Evolutionary conservation across 23 tunicate species (phyloP).

Genomic region (Styela clava): DNA sequence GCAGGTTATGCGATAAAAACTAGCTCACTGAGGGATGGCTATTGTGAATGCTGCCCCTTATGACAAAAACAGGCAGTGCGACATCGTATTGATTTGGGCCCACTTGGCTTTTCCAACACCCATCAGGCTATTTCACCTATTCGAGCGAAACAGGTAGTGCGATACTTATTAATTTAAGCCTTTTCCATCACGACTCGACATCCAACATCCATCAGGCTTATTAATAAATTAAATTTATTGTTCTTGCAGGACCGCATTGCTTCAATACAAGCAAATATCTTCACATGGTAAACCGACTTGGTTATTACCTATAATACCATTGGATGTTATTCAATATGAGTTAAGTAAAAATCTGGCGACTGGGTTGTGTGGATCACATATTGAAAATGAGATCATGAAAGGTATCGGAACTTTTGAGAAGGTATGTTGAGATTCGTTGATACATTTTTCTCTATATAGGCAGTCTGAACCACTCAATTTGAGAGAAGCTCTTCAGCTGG

Average conservation of each 20-base stretch:
- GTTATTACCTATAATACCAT: not conserved
- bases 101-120: not conserved
- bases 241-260: not conserved
- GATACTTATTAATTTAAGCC: no score
- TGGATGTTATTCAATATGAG: slow-evolving; percentile 4
- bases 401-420: slow-evolving; percentile 63
- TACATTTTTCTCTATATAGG: no score
- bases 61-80: no score
- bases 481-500: no score
- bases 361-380: slow-evolving; percentile 34
- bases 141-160: no score
- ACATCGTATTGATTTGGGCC: not conserved
- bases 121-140: not conserved
- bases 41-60: no score
- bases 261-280: not conserved
- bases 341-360: slow-evolving; percentile 37
- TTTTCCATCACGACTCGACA: no score
- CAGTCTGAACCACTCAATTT: no score
- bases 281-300: not conserved
- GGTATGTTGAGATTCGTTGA: slow-evolving; percentile 33
- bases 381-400: slow-evolving; percentile 6
- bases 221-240: no score
- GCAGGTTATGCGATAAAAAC: no score
- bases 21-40: no score
- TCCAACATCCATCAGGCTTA: no score